Evolutionary conservation across 2,797 vertebrate species (phyloP).

Genomic region (Gymnodraco acuticeps): DNA sequence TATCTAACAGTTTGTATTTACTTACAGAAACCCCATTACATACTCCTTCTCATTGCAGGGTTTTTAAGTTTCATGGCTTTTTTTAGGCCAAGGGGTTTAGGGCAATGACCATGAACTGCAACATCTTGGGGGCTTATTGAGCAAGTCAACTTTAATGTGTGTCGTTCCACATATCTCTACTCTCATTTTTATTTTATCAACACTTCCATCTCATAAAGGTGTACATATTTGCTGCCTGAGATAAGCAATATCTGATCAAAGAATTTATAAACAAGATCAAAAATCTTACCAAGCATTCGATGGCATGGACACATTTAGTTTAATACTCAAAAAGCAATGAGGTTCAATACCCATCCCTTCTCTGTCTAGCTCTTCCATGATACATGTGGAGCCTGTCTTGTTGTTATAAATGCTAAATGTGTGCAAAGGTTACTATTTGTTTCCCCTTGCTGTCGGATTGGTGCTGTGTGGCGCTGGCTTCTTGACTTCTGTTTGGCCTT

Average conservation of each 20-base stretch:
- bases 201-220: not conserved
- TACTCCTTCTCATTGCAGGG: too few species aligned
- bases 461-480: constrained; percentile 59
- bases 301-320: constrained; percentile 5
- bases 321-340: constrained; percentile 11
- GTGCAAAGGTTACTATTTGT: constrained; percentile 59
- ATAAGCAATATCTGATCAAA: not conserved
- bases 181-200: not conserved
- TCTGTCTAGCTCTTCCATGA: constrained; percentile 25
- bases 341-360: not conserved
- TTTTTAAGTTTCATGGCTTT: not conserved
- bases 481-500: constrained; percentile 76
- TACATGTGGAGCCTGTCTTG: constrained; percentile 45
- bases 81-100: not conserved
- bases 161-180: not conserved
- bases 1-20: not conserved
- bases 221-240: not conserved
- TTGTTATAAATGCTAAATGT: constrained; percentile 55
- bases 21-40: too few species aligned
- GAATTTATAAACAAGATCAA: not conserved
- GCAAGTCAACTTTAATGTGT: not conserved
- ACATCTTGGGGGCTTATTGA: not conserved
- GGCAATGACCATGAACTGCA: not conserved
- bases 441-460: constrained; percentile 55
- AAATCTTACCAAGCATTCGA: not conserved